phyloP scores from a whole-genome alignment of 2,888 invertebrate species.

The Nomada hirtipes region DNA sequence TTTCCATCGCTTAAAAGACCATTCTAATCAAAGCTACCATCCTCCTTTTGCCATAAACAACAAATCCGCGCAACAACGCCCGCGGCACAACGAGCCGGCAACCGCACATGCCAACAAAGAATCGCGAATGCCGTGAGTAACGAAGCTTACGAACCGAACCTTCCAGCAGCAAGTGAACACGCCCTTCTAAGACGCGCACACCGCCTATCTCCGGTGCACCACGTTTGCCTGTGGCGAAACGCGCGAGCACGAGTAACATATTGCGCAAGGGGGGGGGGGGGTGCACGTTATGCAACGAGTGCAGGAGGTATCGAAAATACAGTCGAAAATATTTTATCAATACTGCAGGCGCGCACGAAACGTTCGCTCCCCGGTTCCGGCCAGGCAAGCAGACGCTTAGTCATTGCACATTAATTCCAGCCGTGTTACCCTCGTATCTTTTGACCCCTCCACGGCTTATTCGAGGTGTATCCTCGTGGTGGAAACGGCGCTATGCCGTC shows the following conservation, averaged over 20 bases:
- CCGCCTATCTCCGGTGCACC: neutral
- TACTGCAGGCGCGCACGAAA: slow-evolving; percentile 46
- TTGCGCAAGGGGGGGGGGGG: neutral
- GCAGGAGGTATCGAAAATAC: slow-evolving; percentile 29
- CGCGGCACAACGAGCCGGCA: neutral
- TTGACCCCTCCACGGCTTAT: slow-evolving; percentile 49
- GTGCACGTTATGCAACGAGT: slow-evolving; percentile 24
- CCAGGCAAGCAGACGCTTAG: slow-evolving; percentile 64
- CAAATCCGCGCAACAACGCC: slow-evolving; percentile 3
- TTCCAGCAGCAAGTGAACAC: slow-evolving; percentile 36
- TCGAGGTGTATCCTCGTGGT: slow-evolving; percentile 62
- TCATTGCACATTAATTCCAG: slow-evolving; percentile 72
- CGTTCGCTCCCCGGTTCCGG: slow-evolving; percentile 48
- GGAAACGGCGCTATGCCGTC: slow-evolving; percentile 38
- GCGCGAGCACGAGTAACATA: slow-evolving; percentile 8
- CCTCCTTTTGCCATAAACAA: neutral
- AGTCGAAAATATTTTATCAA: slow-evolving; percentile 58
- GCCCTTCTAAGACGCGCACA: slow-evolving; percentile 13
- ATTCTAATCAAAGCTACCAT: neutral
- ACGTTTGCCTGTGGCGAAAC: slow-evolving; percentile 22
- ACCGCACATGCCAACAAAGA: slow-evolving; percentile 15
- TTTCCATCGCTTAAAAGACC: neutral
- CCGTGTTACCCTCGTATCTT: slow-evolving; percentile 63
- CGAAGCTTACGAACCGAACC: neutral
- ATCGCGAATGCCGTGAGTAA: neutral